Percentiles rank a stretch among this genome's conserved stretches.
Evolutionary conservation across 2,113 vertebrate species (phyloP).

Genomic region (Chitala chitala): DNA sequence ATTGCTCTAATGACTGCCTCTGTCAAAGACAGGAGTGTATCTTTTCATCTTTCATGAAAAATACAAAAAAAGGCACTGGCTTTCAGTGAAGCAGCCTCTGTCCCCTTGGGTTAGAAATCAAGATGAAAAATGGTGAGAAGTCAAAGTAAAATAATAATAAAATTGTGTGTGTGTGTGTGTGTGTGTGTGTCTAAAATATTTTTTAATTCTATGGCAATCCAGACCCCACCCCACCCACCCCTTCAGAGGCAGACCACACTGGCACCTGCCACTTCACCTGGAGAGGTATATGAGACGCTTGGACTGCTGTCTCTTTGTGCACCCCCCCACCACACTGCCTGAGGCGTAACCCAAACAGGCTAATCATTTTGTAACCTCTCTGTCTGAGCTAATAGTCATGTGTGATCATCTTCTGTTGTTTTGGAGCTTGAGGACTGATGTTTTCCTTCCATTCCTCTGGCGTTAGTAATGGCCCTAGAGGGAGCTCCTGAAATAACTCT

Average conservation of each 20-base stretch:
- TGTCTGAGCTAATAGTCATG: no score
- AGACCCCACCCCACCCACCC: no score
- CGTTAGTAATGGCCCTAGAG: neutral
- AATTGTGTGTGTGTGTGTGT: neutral
- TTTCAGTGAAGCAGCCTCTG: constrained; percentile 6
- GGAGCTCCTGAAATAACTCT: neutral
- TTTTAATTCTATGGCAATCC: neutral
- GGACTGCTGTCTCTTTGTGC: no score
- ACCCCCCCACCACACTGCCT: no score
- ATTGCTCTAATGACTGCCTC: neutral
- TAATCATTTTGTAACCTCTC: no score
- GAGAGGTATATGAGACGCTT: no score
- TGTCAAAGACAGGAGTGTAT: constrained; percentile 1
- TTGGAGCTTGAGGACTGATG: no score
- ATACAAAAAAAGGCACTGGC: neutral
- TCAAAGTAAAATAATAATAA: constrained; percentile 7
- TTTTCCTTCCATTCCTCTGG: neutral
- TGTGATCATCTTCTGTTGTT: no score
- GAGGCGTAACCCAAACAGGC: no score
- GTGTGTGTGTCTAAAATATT: neutral
- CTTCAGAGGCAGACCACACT: no score
- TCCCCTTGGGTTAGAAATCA: neutral
- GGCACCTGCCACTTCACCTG: no score
- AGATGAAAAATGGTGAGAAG: neutral
- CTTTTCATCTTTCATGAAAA: neutral